Base-by-base conservation (phyloP, 2,888 invertebrate species). In the Mongoloraphidia duomilia region DNA sequence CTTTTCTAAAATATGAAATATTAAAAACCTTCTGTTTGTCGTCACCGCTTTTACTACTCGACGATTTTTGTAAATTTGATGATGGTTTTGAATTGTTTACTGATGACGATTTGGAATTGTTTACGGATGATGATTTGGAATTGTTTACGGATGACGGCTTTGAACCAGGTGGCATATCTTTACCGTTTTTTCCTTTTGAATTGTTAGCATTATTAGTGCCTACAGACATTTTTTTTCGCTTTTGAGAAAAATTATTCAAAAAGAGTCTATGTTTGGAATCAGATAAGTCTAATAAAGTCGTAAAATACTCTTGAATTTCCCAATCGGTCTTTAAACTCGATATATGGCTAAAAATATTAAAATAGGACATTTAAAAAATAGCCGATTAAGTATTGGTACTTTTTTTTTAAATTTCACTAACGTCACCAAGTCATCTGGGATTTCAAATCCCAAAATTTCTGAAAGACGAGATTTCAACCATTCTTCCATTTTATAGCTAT, bases 281-380 rank as follows among this genome's bases (percentile, higher is more conserved):
- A 46, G 74, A 76, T 53, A 74, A 75, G 64, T 87, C 80, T 1
- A 92, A 62, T 43, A 92, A 69, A 44, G 82, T 82, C 57, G 75
- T 76, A 66, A 90, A 80, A 59, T 88, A 89, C 51, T 86, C 84
- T 57, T 84, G 82, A 44, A 88, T 71, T 59, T 87, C 88, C 50
- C 72, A 69, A 49, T 79, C 77, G 59, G 77, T 77, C 58, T 82
- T 75, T 56, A 92, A 84, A 12, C 79, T 73, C 51, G 79, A 61
- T 36, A 92, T 79, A 57, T 82, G 85, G 36, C 90, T 90, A 63
- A 43, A 71, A 70, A 52, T 43, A 54, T 52, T 46, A 34, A 12
- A 34, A 43, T 10, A 8, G n/a, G 33, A 34, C 10, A 33, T 44
- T 33, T 44, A 44, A 41, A 47, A 46, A 36, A 44, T 47, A 37